phyloP scores from a whole-genome alignment of 2,113 vertebrate genomes.

The Leucosticte australis region DNA sequence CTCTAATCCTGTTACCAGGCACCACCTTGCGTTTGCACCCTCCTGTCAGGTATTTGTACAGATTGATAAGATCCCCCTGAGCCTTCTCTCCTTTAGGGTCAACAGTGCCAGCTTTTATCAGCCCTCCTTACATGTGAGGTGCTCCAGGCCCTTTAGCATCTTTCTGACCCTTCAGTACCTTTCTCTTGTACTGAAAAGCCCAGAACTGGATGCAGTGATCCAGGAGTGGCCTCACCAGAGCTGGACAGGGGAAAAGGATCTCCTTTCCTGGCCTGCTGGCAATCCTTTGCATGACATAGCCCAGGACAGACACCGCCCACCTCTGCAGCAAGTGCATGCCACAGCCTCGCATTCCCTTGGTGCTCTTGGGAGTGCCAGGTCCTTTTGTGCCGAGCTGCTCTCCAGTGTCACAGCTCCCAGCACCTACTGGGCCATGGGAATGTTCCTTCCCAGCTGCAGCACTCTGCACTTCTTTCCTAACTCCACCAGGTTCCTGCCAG shows the following conservation, averaged over 20 bases:
- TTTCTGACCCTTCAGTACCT: too few relatives aligned
- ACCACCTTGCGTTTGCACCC: neutral
- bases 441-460: neutral
- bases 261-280: neutral
- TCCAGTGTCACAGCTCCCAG: neutral
- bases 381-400: neutral
- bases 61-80: fast-evolving
- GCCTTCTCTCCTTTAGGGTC: neutral
- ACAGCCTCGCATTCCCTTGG: fast-evolving
- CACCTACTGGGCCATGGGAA: fast-evolving
- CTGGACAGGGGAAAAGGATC: neutral
- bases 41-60: neutral
- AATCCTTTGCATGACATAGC: neutral
- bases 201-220: too few relatives aligned
- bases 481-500: neutral
- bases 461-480: neutral
- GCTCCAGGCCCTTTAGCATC: neutral
- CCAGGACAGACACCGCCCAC: neutral
- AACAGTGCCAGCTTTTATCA: neutral
- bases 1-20: neutral
- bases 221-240: neutral
- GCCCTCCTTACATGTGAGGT: fast-evolving
- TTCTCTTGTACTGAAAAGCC: neutral
- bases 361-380: fast-evolving
- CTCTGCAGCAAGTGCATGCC: too few relatives aligned